Base-by-base conservation (phyloP, 2,113 vertebrate species). In the Microtus oregoni region DNA sequence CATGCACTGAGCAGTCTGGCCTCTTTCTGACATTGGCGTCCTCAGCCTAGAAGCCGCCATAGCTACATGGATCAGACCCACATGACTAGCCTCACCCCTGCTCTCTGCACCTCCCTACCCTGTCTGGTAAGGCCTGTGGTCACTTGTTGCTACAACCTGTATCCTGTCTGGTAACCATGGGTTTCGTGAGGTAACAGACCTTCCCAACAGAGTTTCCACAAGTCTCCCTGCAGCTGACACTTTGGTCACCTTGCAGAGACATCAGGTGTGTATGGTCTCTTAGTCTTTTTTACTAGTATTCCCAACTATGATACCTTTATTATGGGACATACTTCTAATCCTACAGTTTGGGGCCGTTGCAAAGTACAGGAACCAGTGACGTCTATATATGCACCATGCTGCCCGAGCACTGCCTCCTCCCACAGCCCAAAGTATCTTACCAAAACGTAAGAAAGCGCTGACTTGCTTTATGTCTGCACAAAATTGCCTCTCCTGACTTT, bases 221-320 rank as follows among this genome's bases (percentile, higher is more conserved):
- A 5, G 65, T n/a, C 17, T 67, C 41, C 65, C 8, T 1, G 32
- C 26, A n/a, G 41, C 44, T 20, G 28, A 15, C 24, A 38, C 55
- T 52, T 63, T 13, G 44, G 19, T 44, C 19, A 44, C 35, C 93
- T 76, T 86, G 44, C 9, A 41, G 61, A 91, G 32, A 73, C 14
- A 1, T 1, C 63, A 68, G 67, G n/a, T 12, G 0, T 7, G 11
- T 10, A 2, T 0, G 1, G 35, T 15, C 68, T 47, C 68, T 10
- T 13, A n/a, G 61, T 30, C 75, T 81, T 73, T 38, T 38, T 82
- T 41, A 30, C 41, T 7, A 70, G 63, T 7, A 47, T 3, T 10
- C 19, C 32, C 2, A 8, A 19, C 3, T 26, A 24, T 11, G 5
- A 5, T 26, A 26, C 44, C 17, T 91, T 11, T 68, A 55, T 47